phyloP scores from a whole-genome alignment of 2,113 vertebrate genomes.

The Nestor notabilis region DNA sequence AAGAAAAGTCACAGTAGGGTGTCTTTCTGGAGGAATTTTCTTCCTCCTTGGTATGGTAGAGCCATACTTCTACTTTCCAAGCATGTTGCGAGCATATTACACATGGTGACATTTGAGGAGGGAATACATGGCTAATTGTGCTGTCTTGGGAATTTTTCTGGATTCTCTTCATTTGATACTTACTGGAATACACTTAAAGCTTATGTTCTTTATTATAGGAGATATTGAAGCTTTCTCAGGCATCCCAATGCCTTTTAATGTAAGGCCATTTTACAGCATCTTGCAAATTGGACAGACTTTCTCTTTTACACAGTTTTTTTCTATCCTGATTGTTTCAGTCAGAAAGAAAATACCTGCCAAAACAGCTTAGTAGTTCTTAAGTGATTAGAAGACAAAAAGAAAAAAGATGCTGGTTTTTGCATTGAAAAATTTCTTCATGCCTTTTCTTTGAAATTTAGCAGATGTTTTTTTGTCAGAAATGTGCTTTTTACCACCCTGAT shows the following conservation, averaged over 20 bases:
- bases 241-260: neutral
- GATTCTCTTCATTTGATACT: neutral
- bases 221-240: neutral
- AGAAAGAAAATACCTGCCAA: neutral
- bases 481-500: neutral
- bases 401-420: neutral
- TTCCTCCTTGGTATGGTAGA: neutral
- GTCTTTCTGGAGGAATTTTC: neutral
- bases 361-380: neutral
- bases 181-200: neutral
- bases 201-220: neutral
- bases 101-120: neutral
- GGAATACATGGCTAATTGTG: neutral
- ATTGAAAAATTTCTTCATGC: neutral
- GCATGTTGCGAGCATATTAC: neutral
- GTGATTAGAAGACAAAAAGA: neutral
- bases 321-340: neutral
- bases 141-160: neutral
- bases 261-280: neutral
- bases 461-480: neutral
- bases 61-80: neutral
- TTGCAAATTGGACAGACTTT: neutral
- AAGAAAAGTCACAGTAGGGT: neutral
- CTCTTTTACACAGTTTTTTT: neutral
- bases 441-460: neutral